These are phyloP conservation scores for Montifringilla adamsi DNA, from an alignment of 2,113 vertebrate species.

Conservation along the genomic window DNA sequence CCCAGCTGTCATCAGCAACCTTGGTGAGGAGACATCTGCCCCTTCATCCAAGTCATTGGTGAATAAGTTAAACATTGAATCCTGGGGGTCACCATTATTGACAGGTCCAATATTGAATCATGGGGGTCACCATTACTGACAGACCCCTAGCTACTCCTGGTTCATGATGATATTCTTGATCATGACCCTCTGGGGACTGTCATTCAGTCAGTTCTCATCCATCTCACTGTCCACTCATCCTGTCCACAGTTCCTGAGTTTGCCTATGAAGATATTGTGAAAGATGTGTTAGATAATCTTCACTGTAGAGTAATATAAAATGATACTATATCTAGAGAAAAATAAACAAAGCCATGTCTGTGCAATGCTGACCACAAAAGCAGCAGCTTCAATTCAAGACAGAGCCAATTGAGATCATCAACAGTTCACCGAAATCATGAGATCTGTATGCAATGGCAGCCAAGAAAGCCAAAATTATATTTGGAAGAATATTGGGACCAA, in stretches of 20 bases:
- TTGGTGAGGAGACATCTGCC: background rate
- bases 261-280: background rate
- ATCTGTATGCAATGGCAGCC: background rate
- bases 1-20: background rate
- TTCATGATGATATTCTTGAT: background rate
- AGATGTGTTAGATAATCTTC: background rate
- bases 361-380: background rate
- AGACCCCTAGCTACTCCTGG: background rate
- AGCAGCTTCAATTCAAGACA: background rate
- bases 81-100: background rate
- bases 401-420: background rate
- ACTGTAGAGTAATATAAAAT: background rate
- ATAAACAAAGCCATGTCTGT: background rate
- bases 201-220: background rate
- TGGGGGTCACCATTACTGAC: background rate
- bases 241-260: background rate
- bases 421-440: background rate
- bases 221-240: background rate
- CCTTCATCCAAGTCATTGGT: background rate
- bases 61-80: background rate
- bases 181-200: background rate
- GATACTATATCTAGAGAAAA: background rate
- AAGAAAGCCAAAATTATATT: background rate
- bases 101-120: background rate
- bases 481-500: background rate